A percentile compares a stretch with the other conserved stretches of the same genome.
These are phyloP conservation scores for Drosophila melanocephala DNA, from an alignment of 2,888 invertebrate genomes.

Conservation along the genomic window DNA sequence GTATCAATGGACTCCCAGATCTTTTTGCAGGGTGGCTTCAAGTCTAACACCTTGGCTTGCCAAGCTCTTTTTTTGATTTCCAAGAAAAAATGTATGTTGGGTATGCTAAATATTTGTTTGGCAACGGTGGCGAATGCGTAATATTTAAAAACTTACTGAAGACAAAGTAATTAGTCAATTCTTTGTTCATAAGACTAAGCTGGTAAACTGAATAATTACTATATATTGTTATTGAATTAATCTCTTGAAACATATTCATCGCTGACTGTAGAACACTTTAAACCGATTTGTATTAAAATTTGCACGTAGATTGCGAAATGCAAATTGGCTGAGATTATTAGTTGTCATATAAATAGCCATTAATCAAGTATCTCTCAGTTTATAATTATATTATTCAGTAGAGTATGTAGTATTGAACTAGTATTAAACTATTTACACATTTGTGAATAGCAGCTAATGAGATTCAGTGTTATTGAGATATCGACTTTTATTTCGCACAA, in stretches of 20 bases:
- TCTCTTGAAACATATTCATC: conserved; percentile 11
- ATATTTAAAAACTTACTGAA: conserved; percentile 21
- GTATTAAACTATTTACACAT: conserved; percentile 26
- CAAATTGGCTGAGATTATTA: conserved; percentile 45
- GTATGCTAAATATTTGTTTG: conserved; percentile 17
- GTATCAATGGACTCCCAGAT: background rate
- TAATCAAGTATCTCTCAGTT: conserved; percentile 50
- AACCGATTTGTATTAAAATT: conserved; percentile 33
- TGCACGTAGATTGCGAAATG: conserved; percentile 48
- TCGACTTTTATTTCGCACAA: conserved; percentile 2
- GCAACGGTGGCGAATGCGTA: conserved; percentile 54
- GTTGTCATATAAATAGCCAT: conserved; percentile 35
- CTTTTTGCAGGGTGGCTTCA: conserved; percentile 1
- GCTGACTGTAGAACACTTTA: conserved; percentile 28
- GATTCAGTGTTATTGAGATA: conserved; percentile 9
- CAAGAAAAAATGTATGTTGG: conserved; percentile 51
- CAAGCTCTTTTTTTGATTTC: conserved; percentile 20
- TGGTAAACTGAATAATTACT: conserved; percentile 9
- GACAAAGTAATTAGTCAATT: conserved; percentile 15
- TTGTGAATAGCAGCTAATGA: conserved; percentile 32
- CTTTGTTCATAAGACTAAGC: background rate
- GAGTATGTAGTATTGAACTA: conserved; percentile 24
- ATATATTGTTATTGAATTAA: conserved; percentile 2
- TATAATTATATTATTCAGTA: conserved; percentile 33
- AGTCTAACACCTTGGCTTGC: background rate